Evolutionary conservation across 2,888 invertebrate genomes (phyloP), one percentile per base, ranked within the genome.

Genomic region (Taphrorychus bicolor): DNA sequence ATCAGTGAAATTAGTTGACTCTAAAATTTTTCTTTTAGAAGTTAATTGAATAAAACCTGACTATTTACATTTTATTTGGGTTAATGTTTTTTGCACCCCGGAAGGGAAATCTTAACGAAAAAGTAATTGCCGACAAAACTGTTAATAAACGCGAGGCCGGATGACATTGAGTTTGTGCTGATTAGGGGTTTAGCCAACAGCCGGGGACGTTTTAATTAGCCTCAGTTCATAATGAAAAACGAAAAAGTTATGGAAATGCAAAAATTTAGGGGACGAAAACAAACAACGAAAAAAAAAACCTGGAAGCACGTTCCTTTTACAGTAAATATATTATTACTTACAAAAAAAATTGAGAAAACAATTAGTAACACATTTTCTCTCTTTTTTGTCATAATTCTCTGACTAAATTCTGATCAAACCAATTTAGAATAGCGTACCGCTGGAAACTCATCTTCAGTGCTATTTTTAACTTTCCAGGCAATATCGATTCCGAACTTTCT

Each of bases 191-290:
- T 32, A 32, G 32, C 32, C 45, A 18, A 17, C 45, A 18, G 45
- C 2, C 45, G 16, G 45, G 45, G 45, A 45, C 45, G 14, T 45
- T 45, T 45, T 45, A 45, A 45, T 45, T 45, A 18, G 45, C 45
- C 45, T 45, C 45, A 45, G 45, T 18, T 45, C 45, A 18, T 45
- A 45, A 45, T n/a, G 45, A 18, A 45, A 45, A 45, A 45, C 45
- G 45, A 45, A 45, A 45, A 45, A 45, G 45, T 45, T 45, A 45
- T 45, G 45, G 45, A 45, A 45, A 45, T 45, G 14, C 7, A 9
- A 17, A n/a, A n/a, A 45, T 11, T 18, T 5, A 45, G 45, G 7
- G 45, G n/a, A n/a, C n/a, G n/a, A n/a, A n/a, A n/a, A n/a, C 11
- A 7, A 32, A 32, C 5, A 32, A 32, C 32, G 11, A 32, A 32